These are phyloP conservation scores for Muraenolepis orangiensis DNA, from an alignment of 2,797 vertebrate genomes.

Conservation along the genomic window DNA sequence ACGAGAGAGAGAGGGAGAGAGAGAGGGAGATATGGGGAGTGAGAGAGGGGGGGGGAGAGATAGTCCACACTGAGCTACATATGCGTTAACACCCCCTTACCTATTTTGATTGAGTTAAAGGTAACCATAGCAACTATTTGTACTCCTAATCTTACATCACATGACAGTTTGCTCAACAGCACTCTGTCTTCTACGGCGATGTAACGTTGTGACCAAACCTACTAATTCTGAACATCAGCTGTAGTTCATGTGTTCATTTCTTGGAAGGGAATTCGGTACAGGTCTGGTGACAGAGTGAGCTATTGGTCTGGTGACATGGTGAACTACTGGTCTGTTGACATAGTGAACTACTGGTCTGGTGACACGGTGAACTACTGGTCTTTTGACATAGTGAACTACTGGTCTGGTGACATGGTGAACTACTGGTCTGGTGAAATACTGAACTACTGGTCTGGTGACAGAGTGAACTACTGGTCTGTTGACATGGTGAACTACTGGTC, in stretches of 20 bases:
- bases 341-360: background rate
- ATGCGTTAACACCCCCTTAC: background rate
- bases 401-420: background rate
- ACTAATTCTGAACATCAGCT: no score
- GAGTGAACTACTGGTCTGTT: no score
- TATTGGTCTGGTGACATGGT: no score
- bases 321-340: no score
- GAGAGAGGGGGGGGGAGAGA: no score
- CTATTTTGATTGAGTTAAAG: background rate
- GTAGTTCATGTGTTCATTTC: background rate
- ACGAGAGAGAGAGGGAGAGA: no score
- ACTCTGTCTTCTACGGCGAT: background rate
- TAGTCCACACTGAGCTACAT: background rate
- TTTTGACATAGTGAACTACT: no score
- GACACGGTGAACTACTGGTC: background rate
- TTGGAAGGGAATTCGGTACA: background rate
- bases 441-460: background rate
- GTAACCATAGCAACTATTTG: background rate
- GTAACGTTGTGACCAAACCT: background rate
- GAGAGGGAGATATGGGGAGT: no score
- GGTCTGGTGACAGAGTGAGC: no score
- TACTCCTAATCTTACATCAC: background rate
- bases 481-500: no score
- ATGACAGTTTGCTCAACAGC: background rate
- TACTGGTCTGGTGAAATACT: background rate